Evolutionary conservation across 2,113 vertebrate species (phyloP), one percentile per base, ranked within the genome.

Genomic region (Cyprinodon variegatus): DNA sequence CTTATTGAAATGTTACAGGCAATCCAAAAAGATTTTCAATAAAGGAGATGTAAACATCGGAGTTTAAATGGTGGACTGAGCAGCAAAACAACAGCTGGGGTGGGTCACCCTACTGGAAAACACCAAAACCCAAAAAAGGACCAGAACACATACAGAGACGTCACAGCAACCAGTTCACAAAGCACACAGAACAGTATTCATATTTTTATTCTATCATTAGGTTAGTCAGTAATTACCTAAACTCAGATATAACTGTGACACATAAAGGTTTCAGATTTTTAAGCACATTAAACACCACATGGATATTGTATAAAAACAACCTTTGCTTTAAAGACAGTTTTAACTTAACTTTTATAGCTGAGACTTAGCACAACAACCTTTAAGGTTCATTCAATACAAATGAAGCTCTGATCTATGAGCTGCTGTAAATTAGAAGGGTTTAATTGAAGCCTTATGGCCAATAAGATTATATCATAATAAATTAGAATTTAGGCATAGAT

Each of bases 11-110:
- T 66, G 63, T 1, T 3, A 70, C 15, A 61, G 41, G 53, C 75
- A 39, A 88, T 65, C 68, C 45, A 29, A 11, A 11, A 61, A 75
- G 83, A 79, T 85, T 83, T 79, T 57, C 40, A 69, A 37, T 4
- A 7, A 78, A 39, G 50, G 38, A 4, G 74, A 46, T 29, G 41
- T 53, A 78, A 40, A 36, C 39, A 68, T 12, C 3, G 11, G 1
- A 41, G 59, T 65, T 77, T 59, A 75, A 79, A 70, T 17, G 74
- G 12, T 46, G 9, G 4, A 57, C 77, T 41, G 40, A 70, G 36
- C 29, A 83, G 78, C 83, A 75, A 80, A 59, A 81, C 48, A 74
- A 68, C 85, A 90, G 88, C 90, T 88, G 89, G 81, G 9, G 45
- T 1, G 53, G 70, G 86, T 87, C 86, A 84, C 83, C 78, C 85